Evolutionary conservation across 2,113 vertebrate genomes (phyloP), one percentile per base, ranked within the genome.

Genomic region (Stigmatopora nigra): DNA sequence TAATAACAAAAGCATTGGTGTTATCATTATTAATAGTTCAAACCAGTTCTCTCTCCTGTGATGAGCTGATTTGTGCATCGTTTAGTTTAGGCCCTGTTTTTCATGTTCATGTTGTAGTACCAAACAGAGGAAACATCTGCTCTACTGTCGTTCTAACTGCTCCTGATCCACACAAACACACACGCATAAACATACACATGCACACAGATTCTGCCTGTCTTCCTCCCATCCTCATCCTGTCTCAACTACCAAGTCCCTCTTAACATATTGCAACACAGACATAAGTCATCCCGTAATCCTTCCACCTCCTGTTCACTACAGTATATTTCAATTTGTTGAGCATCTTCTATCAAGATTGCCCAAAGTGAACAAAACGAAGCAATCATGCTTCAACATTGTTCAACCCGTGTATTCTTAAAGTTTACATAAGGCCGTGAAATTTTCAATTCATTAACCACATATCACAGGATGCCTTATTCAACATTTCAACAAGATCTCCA

Each of bases 91-190:
- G 9, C 17, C 46, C 67, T 66, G 70, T 82, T 84, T 80, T 77
- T 64, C 63, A 65, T 75, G 72, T 80, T 84, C 74, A 55, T 77
- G 69, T 82, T 85, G 67, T 72, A 65, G 65, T 63, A 78, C 67
- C 68, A 72, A 80, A 85, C 74, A 82, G 83, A 87, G 87, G 85
- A 89, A 89, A 89, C 89, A 89, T 90, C 88, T 90, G 88, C 82
- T 81, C 76, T 78, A 73, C 71, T 81, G 77, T 83, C 82, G 68
- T 76, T 79, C 81, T 77, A 56, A 83, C 78, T 88, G 84, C 84
- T 83, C 79, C 81, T 85, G 82, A 88, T 87, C 83, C 63, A 76
- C 74, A 69, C 71, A 68, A 61, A 85, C 77, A 78, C 75, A 60
- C 48, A 56, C 56, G 53, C 56, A 64, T 46, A 61, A 36, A 60